Evolutionary conservation across 2,113 vertebrate genomes (phyloP).

Genomic region (Lagopus muta): DNA sequence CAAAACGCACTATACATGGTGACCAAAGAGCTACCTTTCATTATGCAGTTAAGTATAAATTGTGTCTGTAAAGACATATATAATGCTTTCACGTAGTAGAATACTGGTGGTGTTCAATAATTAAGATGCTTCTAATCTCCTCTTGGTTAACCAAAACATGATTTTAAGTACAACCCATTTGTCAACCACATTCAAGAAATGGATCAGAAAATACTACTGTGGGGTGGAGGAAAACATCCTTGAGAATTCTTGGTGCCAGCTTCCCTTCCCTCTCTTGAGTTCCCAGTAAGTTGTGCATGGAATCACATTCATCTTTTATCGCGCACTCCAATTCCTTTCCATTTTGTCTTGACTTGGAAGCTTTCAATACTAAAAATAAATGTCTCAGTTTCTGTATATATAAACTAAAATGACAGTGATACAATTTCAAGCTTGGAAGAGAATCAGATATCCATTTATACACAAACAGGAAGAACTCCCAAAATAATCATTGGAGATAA

Average conservation of each 20-base stretch:
- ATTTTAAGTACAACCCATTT: not conserved
- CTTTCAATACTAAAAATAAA: constrained; percentile 36
- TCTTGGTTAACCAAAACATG: not conserved
- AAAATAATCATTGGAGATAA: constrained; percentile 41
- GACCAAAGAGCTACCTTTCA: not conserved
- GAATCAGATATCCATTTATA: constrained; percentile 14
- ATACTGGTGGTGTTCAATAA: not conserved
- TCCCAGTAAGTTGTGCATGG: not conserved
- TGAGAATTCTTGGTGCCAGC: not conserved
- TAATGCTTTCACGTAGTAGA: not conserved
- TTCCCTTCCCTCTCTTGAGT: not conserved
- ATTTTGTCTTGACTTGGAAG: constrained; percentile 48
- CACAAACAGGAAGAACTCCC: not conserved
- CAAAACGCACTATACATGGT: not conserved
- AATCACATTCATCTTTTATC: constrained; percentile 1
- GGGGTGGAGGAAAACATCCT: not conserved
- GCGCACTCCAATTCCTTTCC: not conserved
- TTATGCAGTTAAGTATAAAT: not conserved
- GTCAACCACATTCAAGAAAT: not conserved
- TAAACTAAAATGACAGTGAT: constrained; percentile 8
- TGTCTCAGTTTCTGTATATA: not conserved
- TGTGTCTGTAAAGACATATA: not conserved
- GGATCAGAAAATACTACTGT: not conserved
- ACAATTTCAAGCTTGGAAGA: constrained; percentile 19
- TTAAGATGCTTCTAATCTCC: not conserved